A percentile compares a stretch with the other conserved stretches of the same genome.
Conservation (phyloP, 2,797 vertebrate genomes). For the Rhinophrynus dorsalis region DNA sequence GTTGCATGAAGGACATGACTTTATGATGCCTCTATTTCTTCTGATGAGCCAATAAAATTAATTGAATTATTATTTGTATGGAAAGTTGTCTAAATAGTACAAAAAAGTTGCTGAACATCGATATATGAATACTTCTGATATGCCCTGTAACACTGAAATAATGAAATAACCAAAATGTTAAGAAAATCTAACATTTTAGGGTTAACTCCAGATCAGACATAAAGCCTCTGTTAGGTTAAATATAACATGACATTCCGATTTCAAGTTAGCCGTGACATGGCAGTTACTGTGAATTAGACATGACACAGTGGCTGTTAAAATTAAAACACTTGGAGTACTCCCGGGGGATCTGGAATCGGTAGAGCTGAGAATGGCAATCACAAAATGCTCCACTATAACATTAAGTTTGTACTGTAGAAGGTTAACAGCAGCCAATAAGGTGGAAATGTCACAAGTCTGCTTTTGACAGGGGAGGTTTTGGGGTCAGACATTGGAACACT, state of each 20-base stretch:
- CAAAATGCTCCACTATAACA: not conserved
- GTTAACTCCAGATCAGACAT: not conserved
- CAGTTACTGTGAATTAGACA: constrained; percentile 4
- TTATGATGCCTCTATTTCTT: too few relatives aligned
- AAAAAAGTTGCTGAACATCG: too few relatives aligned
- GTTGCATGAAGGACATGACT: too few relatives aligned
- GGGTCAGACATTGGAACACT: constrained; percentile 2
- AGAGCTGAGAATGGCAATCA: constrained; percentile 4
- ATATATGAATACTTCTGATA: too few relatives aligned
- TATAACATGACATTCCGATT: constrained; percentile 10
- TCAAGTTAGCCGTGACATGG: not conserved
- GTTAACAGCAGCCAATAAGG: not conserved
- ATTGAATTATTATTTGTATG: too few relatives aligned
- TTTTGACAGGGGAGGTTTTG: constrained; percentile 1
- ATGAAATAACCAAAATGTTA: too few relatives aligned
- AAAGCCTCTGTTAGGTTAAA: not conserved
- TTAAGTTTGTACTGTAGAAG: not conserved
- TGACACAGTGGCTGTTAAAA: not conserved
- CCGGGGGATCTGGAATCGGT: not conserved
- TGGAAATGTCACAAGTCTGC: not conserved
- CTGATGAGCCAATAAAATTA: too few relatives aligned
- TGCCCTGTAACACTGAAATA: too few relatives aligned
- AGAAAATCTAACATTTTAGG: too few relatives aligned
- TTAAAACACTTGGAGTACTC: not conserved
- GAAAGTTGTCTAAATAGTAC: too few relatives aligned